Base-by-base conservation (phyloP, 2,797 vertebrate species). In the Astyanax mexicanus region DNA sequence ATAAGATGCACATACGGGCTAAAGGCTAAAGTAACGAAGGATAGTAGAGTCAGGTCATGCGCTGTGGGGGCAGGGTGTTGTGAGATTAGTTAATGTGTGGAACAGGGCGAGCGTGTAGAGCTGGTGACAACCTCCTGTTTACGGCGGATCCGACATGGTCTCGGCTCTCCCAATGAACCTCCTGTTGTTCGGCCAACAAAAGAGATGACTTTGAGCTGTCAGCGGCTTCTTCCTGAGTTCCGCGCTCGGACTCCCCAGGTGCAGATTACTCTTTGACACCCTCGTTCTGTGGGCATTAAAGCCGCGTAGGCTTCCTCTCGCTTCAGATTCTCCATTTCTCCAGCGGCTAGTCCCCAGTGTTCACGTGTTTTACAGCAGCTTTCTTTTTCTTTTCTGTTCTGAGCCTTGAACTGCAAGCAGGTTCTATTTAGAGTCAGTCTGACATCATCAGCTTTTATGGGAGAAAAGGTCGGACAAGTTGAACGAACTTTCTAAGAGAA, bases 131-230 rank as follows among this genome's bases (percentile, higher is more conserved):
- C 57, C 51, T 29, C 25, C 64, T 35, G 69, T 77, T 52, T 74
- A 61, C 49, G 17, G 55, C 8, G 13, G 42, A 77, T 62, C 60
- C 42, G 51, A 70, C 55, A 40, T 15, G 11, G 19, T 25, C 35
- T 77, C 74, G 37, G 29, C 52, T 51, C 32, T 49, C 37, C 76
- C 74, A 74, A 37, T 51, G 29, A 27, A 17, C 15, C 40, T 54
- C 68, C 49, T 70, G 76, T 70, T 76, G 70, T 61, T 81, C 60
- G 19, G 37, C 71, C 32, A 69, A 81, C 58, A 77, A 78, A 82
- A 77, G 69, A 44, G 61, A 81, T 42, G 77, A 78, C 79, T 84
- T 81, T 83, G 75, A 78, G 75, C 80, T 86, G 82, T 87, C 81
- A 85, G 71, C 78, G 69, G 69, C 81, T 74, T 69, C 73, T 85